phyloP scores from a whole-genome alignment of 2,113 vertebrate genomes.

The Callaeas wilsoni region DNA sequence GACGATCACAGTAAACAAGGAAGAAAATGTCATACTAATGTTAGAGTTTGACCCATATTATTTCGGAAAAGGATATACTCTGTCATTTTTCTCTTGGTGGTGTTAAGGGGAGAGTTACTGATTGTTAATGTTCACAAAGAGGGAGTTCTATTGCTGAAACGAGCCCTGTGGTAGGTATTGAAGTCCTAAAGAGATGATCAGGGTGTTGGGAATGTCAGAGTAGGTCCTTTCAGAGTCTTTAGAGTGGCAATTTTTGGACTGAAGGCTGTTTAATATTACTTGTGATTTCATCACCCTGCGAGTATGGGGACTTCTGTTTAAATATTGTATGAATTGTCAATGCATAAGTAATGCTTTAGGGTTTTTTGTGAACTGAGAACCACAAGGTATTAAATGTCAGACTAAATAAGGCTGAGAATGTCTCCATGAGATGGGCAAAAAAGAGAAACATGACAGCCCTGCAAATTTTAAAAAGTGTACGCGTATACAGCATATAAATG shows the following conservation, averaged over 20 bases:
- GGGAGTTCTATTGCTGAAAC: background rate
- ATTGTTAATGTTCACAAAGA: background rate
- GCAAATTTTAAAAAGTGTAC: background rate
- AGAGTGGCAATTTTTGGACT: background rate
- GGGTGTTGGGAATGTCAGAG: background rate
- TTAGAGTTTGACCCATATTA: fast-evolving
- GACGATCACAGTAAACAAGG: background rate
- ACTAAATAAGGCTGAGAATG: background rate
- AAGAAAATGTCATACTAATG: background rate
- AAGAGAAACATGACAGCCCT: background rate
- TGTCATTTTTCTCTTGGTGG: background rate
- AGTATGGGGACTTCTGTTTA: background rate
- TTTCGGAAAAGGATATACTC: background rate
- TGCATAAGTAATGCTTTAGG: background rate
- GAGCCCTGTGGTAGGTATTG: background rate
- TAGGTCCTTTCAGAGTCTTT: background rate
- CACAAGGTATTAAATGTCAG: background rate
- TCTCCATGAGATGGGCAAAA: background rate
- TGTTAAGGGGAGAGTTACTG: background rate
- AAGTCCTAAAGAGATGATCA: background rate
- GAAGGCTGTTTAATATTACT: background rate
- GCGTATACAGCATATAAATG: background rate
- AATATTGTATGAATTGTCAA: background rate
- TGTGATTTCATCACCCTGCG: background rate
- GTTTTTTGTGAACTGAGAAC: background rate